A percentile compares a stretch with the other conserved stretches of the same genome.
Conservation (phyloP, 1,140 invertebrate species). For the Drosophila lowei region DNA sequence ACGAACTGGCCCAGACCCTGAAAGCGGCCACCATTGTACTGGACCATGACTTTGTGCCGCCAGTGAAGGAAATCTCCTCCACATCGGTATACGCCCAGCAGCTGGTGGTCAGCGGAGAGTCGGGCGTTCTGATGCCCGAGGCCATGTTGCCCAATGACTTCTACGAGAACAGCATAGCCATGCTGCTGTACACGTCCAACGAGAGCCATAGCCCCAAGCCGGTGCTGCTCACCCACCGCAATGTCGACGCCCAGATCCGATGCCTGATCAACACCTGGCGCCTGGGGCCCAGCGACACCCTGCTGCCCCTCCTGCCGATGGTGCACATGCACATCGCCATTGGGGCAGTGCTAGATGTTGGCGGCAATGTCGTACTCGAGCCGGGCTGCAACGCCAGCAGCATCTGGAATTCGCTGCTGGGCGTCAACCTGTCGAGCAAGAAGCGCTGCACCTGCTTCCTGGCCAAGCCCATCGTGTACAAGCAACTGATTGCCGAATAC, state of each 20-base stretch:
- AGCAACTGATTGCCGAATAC: conserved; percentile 91
- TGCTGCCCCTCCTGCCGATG: conserved; percentile 92
- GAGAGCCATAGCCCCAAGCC: conserved; percentile 94
- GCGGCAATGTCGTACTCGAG: conserved; percentile 89
- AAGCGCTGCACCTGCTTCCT: conserved; percentile 91
- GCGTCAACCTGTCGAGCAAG: conserved; percentile 86
- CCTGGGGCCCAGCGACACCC: conserved; percentile 87
- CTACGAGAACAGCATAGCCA: conserved; percentile 87
- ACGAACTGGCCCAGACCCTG: conserved; percentile 85
- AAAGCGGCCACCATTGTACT: conserved; percentile 86
- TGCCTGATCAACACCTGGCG: conserved; percentile 89
- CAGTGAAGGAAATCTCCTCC: conserved; percentile 38
- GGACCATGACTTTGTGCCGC: conserved; percentile 84
- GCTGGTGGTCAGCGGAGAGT: conserved; percentile 29
- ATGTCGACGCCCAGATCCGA: conserved; percentile 88
- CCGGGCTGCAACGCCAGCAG: conserved; percentile 89
- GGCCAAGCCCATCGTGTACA: conserved; percentile 96
- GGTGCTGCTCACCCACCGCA: conserved; percentile 90
- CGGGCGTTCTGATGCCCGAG: conserved; percentile 52
- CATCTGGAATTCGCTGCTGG: conserved; percentile 90
- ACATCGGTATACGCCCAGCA: conserved; percentile 54
- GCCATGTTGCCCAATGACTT: conserved; percentile 78
- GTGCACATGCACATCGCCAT: conserved; percentile 95
- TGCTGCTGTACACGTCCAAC: conserved; percentile 94
- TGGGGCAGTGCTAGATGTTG: conserved; percentile 91